Percentiles rank a stretch among this genome's conserved stretches.
Evolutionary conservation across 2,113 vertebrate genomes (phyloP).

Genomic region (Rhombomys opimus): DNA sequence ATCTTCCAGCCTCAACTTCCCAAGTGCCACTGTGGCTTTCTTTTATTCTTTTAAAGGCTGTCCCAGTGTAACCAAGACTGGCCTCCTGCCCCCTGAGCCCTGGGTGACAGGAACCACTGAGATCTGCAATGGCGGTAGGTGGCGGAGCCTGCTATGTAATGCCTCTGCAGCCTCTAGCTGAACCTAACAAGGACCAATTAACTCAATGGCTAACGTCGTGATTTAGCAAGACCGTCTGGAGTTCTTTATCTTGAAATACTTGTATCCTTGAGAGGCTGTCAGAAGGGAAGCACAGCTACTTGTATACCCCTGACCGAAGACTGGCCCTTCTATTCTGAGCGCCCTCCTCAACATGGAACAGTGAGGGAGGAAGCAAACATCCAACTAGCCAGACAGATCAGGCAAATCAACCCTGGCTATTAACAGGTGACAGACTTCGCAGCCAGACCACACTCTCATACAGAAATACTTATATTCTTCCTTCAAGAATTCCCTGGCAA

Average conservation of each 20-base stretch:
- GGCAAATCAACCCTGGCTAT: background rate
- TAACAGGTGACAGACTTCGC: too few species aligned
- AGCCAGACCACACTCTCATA: background rate
- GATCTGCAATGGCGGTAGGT: background rate
- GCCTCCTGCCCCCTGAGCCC: background rate
- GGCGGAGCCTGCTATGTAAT: background rate
- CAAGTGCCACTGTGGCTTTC: too few species aligned
- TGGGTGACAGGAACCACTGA: too few species aligned
- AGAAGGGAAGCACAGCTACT: background rate
- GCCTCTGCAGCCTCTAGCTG: background rate
- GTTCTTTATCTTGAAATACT: background rate
- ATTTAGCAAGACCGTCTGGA: background rate
- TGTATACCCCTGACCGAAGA: background rate
- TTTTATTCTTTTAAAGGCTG: background rate
- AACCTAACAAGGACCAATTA: background rate
- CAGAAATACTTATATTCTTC: background rate
- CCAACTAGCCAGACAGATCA: too few species aligned
- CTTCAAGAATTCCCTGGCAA: background rate
- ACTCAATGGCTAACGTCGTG: background rate
- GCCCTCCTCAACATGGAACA: background rate
- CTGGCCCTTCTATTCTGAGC: background rate
- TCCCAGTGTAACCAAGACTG: background rate
- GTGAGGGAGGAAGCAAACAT: background rate
- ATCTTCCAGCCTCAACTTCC: background rate
- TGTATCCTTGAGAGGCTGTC: background rate